These are phyloP conservation scores for Diarsia dahlii DNA, from an alignment of 2,888 invertebrate genomes.

Conservation along the genomic window DNA sequence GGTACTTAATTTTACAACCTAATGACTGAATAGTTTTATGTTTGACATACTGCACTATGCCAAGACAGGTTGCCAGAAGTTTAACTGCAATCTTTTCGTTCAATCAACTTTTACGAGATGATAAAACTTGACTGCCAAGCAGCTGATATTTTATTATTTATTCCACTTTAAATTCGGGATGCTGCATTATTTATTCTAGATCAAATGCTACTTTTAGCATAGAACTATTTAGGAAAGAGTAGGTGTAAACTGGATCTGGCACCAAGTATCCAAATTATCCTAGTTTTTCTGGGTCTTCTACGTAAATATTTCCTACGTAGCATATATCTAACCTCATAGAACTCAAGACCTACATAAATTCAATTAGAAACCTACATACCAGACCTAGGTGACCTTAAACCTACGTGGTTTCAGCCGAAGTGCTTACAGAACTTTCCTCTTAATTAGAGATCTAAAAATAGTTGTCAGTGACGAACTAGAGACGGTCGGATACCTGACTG, in stretches of 20 bases:
- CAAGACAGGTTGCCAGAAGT: slow-evolving; percentile 35
- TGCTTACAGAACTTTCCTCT: slow-evolving; percentile 8
- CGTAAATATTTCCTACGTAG: background rate
- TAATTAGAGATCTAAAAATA: slow-evolving; percentile 51
- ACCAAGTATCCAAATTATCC: background rate
- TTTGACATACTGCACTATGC: slow-evolving; percentile 27
- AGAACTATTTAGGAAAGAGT: background rate
- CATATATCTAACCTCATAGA: background rate
- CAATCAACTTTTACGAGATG: slow-evolving; percentile 35
- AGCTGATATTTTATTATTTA: slow-evolving; percentile 1
- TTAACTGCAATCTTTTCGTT: slow-evolving; percentile 14
- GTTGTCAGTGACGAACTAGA: slow-evolving; percentile 24
- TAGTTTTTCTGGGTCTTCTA: background rate
- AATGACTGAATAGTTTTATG: background rate
- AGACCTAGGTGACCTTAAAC: background rate
- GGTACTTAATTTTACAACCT: background rate
- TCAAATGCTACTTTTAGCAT: background rate
- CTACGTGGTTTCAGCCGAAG: slow-evolving; percentile 7
- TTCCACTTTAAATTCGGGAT: background rate
- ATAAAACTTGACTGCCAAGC: slow-evolving; percentile 13
- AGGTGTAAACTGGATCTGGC: background rate
- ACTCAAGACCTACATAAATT: background rate
- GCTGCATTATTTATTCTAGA: background rate
- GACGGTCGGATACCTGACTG: slow-evolving; percentile 20
- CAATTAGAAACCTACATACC: background rate